Evolutionary conservation across 2,797 vertebrate species (phyloP).

Genomic region (Momotus momota): DNA sequence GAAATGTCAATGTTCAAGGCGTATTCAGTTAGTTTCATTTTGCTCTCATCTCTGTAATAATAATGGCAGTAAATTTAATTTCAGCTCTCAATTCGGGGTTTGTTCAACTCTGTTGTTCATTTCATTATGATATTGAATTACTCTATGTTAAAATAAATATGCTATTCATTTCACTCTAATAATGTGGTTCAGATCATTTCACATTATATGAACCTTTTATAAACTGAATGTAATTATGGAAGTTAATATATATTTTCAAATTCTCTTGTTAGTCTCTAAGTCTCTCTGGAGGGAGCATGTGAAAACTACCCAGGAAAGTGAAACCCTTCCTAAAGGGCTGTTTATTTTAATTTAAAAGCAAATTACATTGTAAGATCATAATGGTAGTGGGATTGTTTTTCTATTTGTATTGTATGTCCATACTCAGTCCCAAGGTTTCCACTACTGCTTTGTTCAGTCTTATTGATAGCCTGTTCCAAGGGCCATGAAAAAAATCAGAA

Average conservation of each 20-base stretch:
- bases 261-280: conserved; percentile 35
- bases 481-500: neutral
- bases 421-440: neutral
- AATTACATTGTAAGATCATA: conserved; percentile 43
- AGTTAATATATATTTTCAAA: conserved; percentile 48
- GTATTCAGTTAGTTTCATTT: conserved; percentile 32
- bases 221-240: conserved; percentile 53
- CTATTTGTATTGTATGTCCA: conserved; percentile 21
- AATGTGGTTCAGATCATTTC: conserved; percentile 53
- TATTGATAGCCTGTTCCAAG: neutral
- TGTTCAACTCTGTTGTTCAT: conserved; percentile 41
- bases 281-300: conserved; percentile 4
- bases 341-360: conserved; percentile 59
- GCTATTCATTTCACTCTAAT: conserved; percentile 59
- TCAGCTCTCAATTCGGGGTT: conserved; percentile 5
- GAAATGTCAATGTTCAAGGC: neutral
- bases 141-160: conserved; percentile 44
- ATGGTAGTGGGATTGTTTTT: conserved; percentile 12
- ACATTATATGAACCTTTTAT: conserved; percentile 48
- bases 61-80: conserved; percentile 48
- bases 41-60: conserved; percentile 10
- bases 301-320: conserved; percentile 37
- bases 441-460: neutral
- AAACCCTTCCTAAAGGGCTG: conserved; percentile 31
- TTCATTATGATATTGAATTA: conserved; percentile 53